Evolutionary conservation across 2,888 invertebrate species (phyloP).

Genomic region (Anoplius nigerrimus): DNA sequence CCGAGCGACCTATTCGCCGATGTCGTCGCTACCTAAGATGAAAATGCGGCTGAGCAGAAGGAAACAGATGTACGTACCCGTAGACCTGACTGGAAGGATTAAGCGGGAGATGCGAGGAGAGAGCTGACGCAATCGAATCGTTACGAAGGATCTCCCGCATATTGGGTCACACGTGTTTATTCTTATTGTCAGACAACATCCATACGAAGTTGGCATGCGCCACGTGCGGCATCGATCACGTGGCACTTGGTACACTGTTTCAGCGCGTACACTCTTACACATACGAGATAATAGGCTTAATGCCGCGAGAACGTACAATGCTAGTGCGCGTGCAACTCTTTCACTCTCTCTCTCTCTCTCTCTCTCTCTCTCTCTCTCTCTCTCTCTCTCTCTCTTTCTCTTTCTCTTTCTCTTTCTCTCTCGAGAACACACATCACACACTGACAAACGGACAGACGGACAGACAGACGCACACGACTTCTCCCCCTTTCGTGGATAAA

Average conservation of each 20-base stretch:
- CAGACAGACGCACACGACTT: constrained; percentile 12
- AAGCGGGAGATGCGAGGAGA: no score
- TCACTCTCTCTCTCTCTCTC: background rate
- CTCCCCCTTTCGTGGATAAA: constrained; percentile 24
- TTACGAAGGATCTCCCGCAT: no score
- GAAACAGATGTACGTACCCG: no score
- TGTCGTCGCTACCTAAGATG: no score
- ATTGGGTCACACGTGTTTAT: constrained; percentile 60
- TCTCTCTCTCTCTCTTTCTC: no score
- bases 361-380: background rate
- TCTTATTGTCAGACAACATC: constrained; percentile 66
- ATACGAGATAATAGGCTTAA: constrained; percentile 39
- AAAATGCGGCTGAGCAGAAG: no score
- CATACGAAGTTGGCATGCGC: constrained; percentile 40
- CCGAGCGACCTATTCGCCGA: no score
- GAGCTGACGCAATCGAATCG: no score
- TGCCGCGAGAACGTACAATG: constrained; percentile 23
- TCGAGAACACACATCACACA: no score
- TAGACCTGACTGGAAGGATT: no score
- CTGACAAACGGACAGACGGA: no score
- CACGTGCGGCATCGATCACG: constrained; percentile 24
- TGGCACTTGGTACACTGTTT: background rate
- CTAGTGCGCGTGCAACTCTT: background rate
- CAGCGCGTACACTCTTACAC: constrained; percentile 18
- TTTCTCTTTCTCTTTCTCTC: constrained; percentile 3